Evolutionary conservation across 92 coral and sea anemone genomes (phyloP), one percentile per base, ranked within the genome.

Genomic region (Umimayanthus kanabou): DNA sequence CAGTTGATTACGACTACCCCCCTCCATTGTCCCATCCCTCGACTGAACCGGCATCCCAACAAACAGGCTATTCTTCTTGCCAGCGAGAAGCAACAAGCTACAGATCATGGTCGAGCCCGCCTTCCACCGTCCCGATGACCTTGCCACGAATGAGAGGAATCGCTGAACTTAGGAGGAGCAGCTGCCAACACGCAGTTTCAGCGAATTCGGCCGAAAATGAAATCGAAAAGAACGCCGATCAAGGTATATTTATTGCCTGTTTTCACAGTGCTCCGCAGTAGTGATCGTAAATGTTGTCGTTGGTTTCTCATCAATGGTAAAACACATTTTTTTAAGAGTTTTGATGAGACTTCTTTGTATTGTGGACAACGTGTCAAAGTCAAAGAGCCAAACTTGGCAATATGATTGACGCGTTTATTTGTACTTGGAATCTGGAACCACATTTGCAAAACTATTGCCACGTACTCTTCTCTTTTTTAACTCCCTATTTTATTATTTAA

Each of bases 1-100:
- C 88, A 66, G 22, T 67, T 40, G 75, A 72, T n/a, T 23, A 76
- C 37, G 42, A 72, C 33, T 92, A 92, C 85, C 94, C 94, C 65
- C 94, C 94, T 33, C 94, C 94, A 42, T 22, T 92, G 30, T 92
- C 94, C 11, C 94, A 92, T 89, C 94, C 94, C 39, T 45, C 87
- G 6, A 83, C 76, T 43, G 87, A 83, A 47, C 73, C 29, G 26
- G 61, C 16, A 25, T 28, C 66, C 30, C 78, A 26, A 30, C 64
- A 83, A 50, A 83, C 65, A 70, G 71, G 18, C 43, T 83, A 42
- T 50, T 83, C 87, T 8, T 71, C 87, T 70, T 73, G 87, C 77
- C 87, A 83, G 66, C 74, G 79, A 70, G 66, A 83, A 70, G 43
- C 78, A 15, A 53, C 73, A 47, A 61, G 43, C 20, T 33, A 70